Evolutionary conservation across 2,113 vertebrate genomes (phyloP).

Genomic region (Anoura caudifer): DNA sequence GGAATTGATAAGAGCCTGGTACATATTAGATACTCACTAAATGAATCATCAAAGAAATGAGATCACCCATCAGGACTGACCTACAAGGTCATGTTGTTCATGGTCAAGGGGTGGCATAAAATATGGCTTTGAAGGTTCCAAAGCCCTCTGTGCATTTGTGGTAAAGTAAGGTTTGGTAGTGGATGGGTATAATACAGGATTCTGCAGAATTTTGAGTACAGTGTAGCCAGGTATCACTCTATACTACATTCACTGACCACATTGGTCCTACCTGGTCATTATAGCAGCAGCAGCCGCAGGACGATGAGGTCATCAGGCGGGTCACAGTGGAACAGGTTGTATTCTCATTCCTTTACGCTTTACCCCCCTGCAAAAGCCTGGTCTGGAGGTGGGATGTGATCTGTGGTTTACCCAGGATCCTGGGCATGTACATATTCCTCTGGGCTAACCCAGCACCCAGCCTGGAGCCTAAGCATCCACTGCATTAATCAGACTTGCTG

Average conservation of each 20-base stretch:
- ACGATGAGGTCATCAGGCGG: background rate
- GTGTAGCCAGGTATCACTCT: background rate
- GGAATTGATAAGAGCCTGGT: background rate
- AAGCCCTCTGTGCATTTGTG: background rate
- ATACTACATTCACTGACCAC: rapidly evolving
- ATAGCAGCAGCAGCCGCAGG: background rate
- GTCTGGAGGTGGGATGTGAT: background rate
- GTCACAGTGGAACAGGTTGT: background rate
- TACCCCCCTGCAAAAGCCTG: background rate
- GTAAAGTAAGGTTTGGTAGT: background rate
- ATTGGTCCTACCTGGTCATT: background rate
- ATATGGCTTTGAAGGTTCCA: background rate
- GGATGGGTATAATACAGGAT: background rate
- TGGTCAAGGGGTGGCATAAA: too few species aligned
- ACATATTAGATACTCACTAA: background rate
- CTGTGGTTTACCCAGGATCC: conserved; percentile 54
- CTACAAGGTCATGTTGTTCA: background rate
- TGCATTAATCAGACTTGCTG: conserved; percentile 90
- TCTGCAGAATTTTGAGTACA: background rate
- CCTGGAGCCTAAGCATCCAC: conserved; percentile 82
- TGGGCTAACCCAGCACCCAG: conserved; percentile 77
- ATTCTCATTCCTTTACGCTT: background rate
- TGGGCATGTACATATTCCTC: conserved; percentile 66
- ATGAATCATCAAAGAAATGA: background rate
- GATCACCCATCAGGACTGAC: rapidly evolving